A percentile compares a stretch with the other conserved stretches of the same genome.
Conservation (phyloP, 2,888 invertebrate genomes). For the Lycocerus yunnanus region DNA sequence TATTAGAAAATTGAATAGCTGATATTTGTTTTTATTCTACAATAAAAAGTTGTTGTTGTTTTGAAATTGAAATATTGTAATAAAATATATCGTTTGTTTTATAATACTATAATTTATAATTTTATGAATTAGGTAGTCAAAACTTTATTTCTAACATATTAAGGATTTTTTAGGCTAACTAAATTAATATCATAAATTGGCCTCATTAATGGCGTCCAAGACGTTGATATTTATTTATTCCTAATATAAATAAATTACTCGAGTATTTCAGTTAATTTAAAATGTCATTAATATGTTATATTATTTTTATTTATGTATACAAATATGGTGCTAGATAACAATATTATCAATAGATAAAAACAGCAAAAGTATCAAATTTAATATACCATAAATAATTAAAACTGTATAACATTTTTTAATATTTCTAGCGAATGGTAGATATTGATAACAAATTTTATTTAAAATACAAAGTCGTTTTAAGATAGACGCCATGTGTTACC, state of each 20-base stretch:
- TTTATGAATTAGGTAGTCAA: not conserved
- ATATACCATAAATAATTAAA: not conserved
- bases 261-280: not conserved
- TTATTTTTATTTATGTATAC: not conserved
- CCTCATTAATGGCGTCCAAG: not conserved
- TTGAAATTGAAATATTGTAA: not conserved
- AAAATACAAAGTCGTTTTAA: not conserved
- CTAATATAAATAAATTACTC: not conserved
- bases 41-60: not conserved
- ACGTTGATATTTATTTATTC: not conserved
- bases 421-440: not conserved
- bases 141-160: not conserved
- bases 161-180: not conserved
- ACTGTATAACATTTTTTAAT: not conserved
- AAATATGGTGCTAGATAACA: not conserved
- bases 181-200: not conserved
- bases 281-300: not conserved
- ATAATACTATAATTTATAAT: not conserved
- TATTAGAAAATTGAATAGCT: constrained; percentile 22
- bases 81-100: not conserved
- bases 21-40: constrained; percentile 9
- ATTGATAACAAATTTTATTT: not conserved
- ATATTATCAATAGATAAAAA: not conserved
- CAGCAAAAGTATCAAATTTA: not conserved
- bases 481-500: not conserved